Base-by-base conservation (phyloP, 2,888 invertebrate species). In the Nymphalis urticae region DNA sequence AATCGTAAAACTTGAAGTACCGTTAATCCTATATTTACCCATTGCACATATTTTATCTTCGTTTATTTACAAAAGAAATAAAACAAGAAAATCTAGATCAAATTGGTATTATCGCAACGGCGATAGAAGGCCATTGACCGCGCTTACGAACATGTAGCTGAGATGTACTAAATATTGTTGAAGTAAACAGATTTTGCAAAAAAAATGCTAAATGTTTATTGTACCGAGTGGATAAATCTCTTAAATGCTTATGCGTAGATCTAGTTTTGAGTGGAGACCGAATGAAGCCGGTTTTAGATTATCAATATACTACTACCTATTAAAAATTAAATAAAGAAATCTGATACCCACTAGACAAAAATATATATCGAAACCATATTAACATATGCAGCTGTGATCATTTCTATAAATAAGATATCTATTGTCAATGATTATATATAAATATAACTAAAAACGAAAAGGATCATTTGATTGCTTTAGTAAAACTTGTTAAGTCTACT, bases 31-130 rank as follows among this genome's bases (percentile, higher is more conserved):
- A 16, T 48, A 13, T 64, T 63, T 62, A 50, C 48, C 48, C 61
- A 65, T 60, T 61, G 19, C 47, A 66, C 70, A 74, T 73, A 72
- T 70, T 56, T 73, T 75, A 75, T 77, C 75, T 27, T 62, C 42
- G 58, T 62, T 66, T 72, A 71, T 73, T 65, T 82, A 83, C 84
- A 84, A 84, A 82, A 83, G 80, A 83, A 87, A 83, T 81, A 76
- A 71, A 77, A 79, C 68, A 63, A 68, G 66, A 63, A 56, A 72
- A 72, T 72, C 79, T 75, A 78, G 80, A 80, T 83, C 79, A 82
- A 76, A 71, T 62, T 71, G 65, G 74, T 75, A 80, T 84, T 88
- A 88, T 88, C 87, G 83, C 75, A 51, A 68, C 60, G 67, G 51
- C 72, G 73, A 76, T 73, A 66, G 50, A 75, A 75, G 87, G 76